Percentiles rank a stretch among this genome's conserved stretches.
phyloP scores from a whole-genome alignment of 1,140 invertebrate species.

The Nymphalis io region DNA sequence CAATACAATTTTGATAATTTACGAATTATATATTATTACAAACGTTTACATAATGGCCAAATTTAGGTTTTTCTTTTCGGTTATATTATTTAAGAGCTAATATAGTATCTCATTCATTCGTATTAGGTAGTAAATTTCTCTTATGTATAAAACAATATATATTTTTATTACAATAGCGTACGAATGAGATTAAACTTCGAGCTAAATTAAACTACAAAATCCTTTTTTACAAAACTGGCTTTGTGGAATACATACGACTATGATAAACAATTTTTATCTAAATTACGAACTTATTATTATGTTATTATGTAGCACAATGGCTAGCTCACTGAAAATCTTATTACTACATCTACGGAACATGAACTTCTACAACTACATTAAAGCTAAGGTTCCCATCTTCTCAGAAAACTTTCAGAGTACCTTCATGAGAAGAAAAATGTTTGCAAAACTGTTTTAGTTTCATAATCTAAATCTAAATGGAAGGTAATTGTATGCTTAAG shows the following conservation, averaged over 20 bases:
- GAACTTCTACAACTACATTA: constrained; percentile 73
- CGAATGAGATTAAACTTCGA: constrained; percentile 56
- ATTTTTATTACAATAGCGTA: constrained; percentile 38
- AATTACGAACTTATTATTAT: constrained; percentile 23
- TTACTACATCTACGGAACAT: constrained; percentile 75
- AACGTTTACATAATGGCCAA: constrained; percentile 32
- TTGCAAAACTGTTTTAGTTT: constrained; percentile 78
- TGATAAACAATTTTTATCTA: constrained; percentile 67
- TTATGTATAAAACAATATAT: constrained; percentile 2
- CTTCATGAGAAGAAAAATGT: constrained; percentile 81
- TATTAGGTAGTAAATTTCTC: neutral
- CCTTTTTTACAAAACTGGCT: constrained; percentile 69
- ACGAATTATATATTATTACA: constrained; percentile 41
- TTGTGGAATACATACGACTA: constrained; percentile 56
- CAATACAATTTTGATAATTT: constrained; percentile 59
- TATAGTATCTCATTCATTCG: constrained; percentile 23
- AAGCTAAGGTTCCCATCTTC: constrained; percentile 77
- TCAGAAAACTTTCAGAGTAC: constrained; percentile 80
- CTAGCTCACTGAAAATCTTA: constrained; percentile 64
- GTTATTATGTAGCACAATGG: constrained; percentile 55
- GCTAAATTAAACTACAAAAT: constrained; percentile 61
- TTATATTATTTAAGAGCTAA: neutral
- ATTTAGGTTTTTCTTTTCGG: neutral
- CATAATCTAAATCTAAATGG: constrained; percentile 71
- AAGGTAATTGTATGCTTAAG: constrained; percentile 57